Percentiles rank a stretch among this genome's conserved stretches.
phyloP scores from a whole-genome alignment of 2,797 vertebrate genomes.

The Acrossocheilus wenchowensis region DNA sequence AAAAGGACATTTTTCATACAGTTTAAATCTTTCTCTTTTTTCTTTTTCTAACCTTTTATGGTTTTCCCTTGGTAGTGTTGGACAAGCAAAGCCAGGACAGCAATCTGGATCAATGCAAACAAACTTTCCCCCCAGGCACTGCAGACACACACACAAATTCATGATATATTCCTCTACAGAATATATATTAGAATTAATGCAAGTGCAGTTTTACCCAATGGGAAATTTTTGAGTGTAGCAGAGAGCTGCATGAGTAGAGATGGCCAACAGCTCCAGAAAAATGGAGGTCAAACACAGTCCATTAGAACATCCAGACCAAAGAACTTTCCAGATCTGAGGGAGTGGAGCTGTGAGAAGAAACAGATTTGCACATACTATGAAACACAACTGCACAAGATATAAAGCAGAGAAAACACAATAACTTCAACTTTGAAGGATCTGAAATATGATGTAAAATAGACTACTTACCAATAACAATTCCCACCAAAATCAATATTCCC shows the following conservation, averaged over 20 bases:
- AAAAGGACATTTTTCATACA: neutral
- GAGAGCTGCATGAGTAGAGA: constrained; percentile 80
- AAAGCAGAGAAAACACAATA: neutral
- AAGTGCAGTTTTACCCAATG: constrained; percentile 74
- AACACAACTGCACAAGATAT: neutral
- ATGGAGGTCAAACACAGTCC: constrained; percentile 80
- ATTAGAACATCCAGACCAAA: constrained; percentile 75
- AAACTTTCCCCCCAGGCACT: constrained; percentile 89
- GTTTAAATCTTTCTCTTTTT: no score
- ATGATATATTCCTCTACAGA: neutral
- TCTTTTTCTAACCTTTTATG: constrained; percentile 26
- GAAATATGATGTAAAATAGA: neutral
- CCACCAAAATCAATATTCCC: constrained; percentile 81
- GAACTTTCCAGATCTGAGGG: constrained; percentile 82
- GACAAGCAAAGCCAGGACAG: constrained; percentile 80
- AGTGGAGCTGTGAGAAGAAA: constrained; percentile 76
- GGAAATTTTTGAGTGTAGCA: constrained; percentile 80
- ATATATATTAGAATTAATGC: neutral
- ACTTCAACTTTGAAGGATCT: neutral
- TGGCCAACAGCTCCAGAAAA: constrained; percentile 80
- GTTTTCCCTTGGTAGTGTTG: constrained; percentile 76
- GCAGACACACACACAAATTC: constrained; percentile 47
- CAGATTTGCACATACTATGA: neutral
- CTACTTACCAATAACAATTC: constrained; percentile 80
- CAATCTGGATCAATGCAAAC: constrained; percentile 77